phyloP scores from a whole-genome alignment of 1,140 invertebrate genomes.

The Drosophila leontia region DNA sequence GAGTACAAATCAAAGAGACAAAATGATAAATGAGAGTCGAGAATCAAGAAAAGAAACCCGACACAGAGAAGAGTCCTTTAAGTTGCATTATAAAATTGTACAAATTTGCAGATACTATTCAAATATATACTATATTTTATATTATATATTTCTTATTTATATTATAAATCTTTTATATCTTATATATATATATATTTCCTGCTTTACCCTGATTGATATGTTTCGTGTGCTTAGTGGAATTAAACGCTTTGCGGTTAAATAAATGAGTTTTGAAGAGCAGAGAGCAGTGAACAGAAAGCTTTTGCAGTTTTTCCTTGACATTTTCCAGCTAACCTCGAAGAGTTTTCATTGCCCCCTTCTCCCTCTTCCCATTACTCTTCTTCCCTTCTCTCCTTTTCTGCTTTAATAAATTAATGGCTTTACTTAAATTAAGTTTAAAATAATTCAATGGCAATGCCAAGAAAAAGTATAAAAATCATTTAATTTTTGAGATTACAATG shows the following conservation, averaged over 20 bases:
- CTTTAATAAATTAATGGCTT: conserved; percentile 62
- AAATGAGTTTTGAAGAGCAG: conserved; percentile 62
- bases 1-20: not conserved
- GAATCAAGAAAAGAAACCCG: too few relatives aligned
- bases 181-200: not conserved
- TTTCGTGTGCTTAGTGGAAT: conserved; percentile 57
- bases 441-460: conserved; percentile 4
- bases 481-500: not conserved
- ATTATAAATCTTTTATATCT: not conserved
- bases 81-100: not conserved
- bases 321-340: conserved; percentile 32
- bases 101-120: conserved; percentile 33
- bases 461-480: not conserved
- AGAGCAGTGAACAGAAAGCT: conserved; percentile 13
- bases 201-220: conserved; percentile 47
- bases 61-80: conserved; percentile 24
- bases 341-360: not conserved
- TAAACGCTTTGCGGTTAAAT: conserved; percentile 75
- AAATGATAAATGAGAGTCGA: too few relatives aligned
- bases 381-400: not conserved
- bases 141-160: too few relatives aligned
- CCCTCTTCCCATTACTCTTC: not conserved
- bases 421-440: conserved; percentile 54
- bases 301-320: conserved; percentile 40
- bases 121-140: not conserved